Base-by-base conservation (phyloP, 2,888 invertebrate species). In the Melanostoma mellinum region DNA sequence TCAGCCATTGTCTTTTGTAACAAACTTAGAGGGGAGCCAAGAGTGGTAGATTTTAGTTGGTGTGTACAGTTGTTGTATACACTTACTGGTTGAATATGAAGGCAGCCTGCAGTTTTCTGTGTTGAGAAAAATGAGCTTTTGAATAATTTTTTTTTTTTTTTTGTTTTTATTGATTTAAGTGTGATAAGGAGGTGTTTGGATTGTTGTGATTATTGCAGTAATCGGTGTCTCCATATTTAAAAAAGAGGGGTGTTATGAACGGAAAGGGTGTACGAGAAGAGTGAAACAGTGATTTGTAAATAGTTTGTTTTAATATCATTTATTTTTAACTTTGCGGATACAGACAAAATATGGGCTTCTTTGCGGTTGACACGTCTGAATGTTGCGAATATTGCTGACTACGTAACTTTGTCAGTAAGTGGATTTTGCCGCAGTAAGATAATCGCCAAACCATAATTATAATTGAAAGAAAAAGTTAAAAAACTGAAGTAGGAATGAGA, bases 181-280 rank as follows among this genome's bases (percentile, higher is more conserved):
- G 56, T 50, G 74, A 79, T 79, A 74, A 79, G 68, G 36, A 55
- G 73, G 63, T 53, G 65, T 58, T 58, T 67, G 69, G 48, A 20
- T 56, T 48, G 6, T 52, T 69, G 32, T 46, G 58, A 48, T 30
- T 55, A 2, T 8, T 52, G 50, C 36, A 4, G n/a, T 36, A 40
- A 30, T 56, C 58, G 52, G 50, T 52, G 35, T 60, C 32, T 44
- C 33, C n/a, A 0, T 30, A 52, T 67, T 58, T 74, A 52, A 44
- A 20, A 58, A 52, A 67, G 32, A 42, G 58, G 32, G 50, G 53
- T 44, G 20, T 10, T 4, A 42, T 3, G n/a, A 9, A 42, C 6
- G n/a, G n/a, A 42, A 3, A 1, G 20, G 20, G 20, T 20, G 20
- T 20, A 20, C 1, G 20, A 20, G 20, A 20, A 0, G 20, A 20